Evolutionary conservation across 2,888 invertebrate genomes (phyloP).

Genomic region (Phorcus lineatus): DNA sequence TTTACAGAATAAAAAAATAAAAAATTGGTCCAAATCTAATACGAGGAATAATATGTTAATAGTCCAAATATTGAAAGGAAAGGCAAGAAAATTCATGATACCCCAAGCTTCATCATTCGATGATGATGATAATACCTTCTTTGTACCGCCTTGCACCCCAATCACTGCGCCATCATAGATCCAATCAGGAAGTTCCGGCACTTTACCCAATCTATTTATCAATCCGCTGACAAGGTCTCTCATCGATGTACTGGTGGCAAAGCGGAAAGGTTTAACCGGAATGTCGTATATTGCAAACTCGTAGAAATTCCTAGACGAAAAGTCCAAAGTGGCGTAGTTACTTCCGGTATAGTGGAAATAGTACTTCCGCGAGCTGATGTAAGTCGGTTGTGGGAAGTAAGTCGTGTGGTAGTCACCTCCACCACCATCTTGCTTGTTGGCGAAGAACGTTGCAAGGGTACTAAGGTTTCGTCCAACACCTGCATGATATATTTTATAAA

Average conservation of each 20-base stretch:
- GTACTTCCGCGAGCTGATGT: slow-evolving; percentile 58
- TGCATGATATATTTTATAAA: slow-evolving; percentile 28
- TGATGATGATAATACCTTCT: slow-evolving; percentile 19
- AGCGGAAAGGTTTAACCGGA: slow-evolving; percentile 53
- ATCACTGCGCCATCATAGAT: slow-evolving; percentile 60
- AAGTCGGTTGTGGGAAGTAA: slow-evolving; percentile 69
- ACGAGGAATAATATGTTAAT: too few relatives aligned
- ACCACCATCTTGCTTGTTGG: slow-evolving; percentile 47
- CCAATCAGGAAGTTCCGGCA: slow-evolving; percentile 64
- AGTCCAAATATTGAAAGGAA: too few relatives aligned
- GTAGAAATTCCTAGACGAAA: slow-evolving; percentile 53
- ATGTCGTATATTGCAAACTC: slow-evolving; percentile 56
- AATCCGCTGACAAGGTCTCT: slow-evolving; percentile 42
- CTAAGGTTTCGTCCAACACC: slow-evolving; percentile 70
- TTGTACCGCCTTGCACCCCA: slow-evolving; percentile 67
- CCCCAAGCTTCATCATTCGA: too few relatives aligned
- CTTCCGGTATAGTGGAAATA: slow-evolving; percentile 58
- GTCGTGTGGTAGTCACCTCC: slow-evolving; percentile 68
- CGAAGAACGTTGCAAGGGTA: slow-evolving; percentile 59
- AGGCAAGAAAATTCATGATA: too few relatives aligned
- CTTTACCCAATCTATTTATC: slow-evolving; percentile 47
- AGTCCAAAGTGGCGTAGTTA: slow-evolving; percentile 62
- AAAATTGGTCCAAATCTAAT: too few relatives aligned
- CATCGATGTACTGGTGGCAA: slow-evolving; percentile 37
- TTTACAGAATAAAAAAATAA: too few relatives aligned